Base-by-base conservation (phyloP, 2,113 vertebrate species). In the Gasterosteus nipponicus region DNA sequence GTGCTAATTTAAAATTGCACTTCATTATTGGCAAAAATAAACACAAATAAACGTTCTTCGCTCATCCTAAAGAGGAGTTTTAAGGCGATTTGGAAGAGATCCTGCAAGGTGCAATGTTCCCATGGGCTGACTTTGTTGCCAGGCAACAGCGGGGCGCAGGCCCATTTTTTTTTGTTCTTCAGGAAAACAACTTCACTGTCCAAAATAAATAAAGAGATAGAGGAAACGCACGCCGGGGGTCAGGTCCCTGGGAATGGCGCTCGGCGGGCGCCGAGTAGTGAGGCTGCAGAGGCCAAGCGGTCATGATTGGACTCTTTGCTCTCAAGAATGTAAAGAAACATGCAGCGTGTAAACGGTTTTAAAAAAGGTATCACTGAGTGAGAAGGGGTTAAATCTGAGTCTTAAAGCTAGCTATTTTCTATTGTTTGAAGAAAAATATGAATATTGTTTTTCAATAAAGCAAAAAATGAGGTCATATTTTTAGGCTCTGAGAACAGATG, bases 81-180 rank as follows among this genome's bases (percentile, higher is more conserved):
- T 69, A 70, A 81, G 66, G 61, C 71, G 77, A 73, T 58, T 10
- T 14, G 57, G 66, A 56, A 75, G 14, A 53, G 60, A 77, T 70
- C 49, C 51, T 69, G 66, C 56, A 39, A 76, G n/a, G 26, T 76
- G 82, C 75, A 78, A 65, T 87, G 8, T 94, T 92, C 72, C 87
- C 83, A 15, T 29, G 85, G 87, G 90, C 61, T 86, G 85, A 90
- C 84, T 44, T 74, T 87, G 94, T 95, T 96, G 91, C 95, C 89
- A 93, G 64, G 95, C 94, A 97, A 95, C 93, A 65, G 57, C 60
- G 73, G 89, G 83, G 83, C 87, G 87, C 79, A 7, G 69, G 63
- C 6, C 16, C 42, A 58, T 54, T n/a, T 73, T 38, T 38, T 38
- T 38, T 38, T 38, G 35, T 38, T 38, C 35, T 38, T 38, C 81